phyloP scores from a whole-genome alignment of 2,797 vertebrate genomes.

The Channa striata region DNA sequence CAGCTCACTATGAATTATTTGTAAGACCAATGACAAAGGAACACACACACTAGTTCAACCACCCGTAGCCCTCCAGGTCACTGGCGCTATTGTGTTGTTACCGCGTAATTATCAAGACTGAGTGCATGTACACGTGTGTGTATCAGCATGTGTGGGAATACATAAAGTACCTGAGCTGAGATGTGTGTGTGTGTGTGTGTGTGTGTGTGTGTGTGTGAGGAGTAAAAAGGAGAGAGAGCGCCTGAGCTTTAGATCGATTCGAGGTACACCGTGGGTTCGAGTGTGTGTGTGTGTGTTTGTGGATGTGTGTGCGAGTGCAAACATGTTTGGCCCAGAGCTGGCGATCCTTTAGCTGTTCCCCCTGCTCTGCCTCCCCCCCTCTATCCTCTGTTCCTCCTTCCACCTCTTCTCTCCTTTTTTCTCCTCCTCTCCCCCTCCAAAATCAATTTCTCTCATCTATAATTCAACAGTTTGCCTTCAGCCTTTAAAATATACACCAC shows the following conservation, averaged over 20 bases:
- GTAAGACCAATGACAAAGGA: slow-evolving; percentile 61
- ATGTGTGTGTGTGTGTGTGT: slow-evolving; percentile 17
- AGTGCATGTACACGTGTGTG: background rate
- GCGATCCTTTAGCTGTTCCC: slow-evolving; percentile 54
- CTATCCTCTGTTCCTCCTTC: slow-evolving; percentile 47
- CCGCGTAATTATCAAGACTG: slow-evolving; percentile 14
- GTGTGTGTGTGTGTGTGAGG: slow-evolving; percentile 17
- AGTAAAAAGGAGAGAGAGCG: slow-evolving; percentile 41
- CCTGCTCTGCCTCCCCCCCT: slow-evolving; percentile 40
- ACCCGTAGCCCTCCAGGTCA: slow-evolving; percentile 29
- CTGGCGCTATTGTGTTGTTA: slow-evolving; percentile 27
- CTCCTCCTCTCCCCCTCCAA: slow-evolving; percentile 59
- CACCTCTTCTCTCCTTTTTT: slow-evolving; percentile 33
- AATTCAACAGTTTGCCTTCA: slow-evolving; percentile 93
- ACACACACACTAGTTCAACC: slow-evolving; percentile 31
- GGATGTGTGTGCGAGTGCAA: slow-evolving; percentile 21
- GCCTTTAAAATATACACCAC: slow-evolving; percentile 87
- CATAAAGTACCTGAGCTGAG: background rate
- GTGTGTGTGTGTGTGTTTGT: slow-evolving; percentile 8
- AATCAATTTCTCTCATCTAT: slow-evolving; percentile 90
- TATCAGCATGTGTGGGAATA: slow-evolving; percentile 4
- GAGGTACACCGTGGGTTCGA: slow-evolving; percentile 29
- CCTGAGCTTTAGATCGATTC: slow-evolving; percentile 55
- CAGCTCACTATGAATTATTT: slow-evolving; percentile 65
- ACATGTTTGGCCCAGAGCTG: slow-evolving; percentile 53